A percentile compares a stretch with the other conserved stretches of the same genome.
Conservation (phyloP, 2,113 vertebrate genomes). For the Anguilla rostrata region DNA sequence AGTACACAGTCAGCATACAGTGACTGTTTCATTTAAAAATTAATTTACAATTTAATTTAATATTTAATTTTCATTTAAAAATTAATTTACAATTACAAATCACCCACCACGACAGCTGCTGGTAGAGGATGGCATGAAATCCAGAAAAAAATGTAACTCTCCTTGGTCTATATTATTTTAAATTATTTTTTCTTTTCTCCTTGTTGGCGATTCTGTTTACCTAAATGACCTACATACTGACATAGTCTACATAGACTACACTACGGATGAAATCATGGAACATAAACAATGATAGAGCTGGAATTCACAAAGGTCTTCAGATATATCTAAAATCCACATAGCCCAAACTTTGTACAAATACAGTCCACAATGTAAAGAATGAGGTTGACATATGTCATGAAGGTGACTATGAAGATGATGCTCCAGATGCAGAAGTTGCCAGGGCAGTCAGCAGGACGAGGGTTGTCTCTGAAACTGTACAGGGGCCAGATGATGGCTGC, state of each 20-base stretch:
- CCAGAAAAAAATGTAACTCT: not conserved
- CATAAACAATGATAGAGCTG: not conserved
- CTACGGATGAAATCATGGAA: not conserved
- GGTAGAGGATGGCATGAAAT: not conserved
- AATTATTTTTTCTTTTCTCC: not conserved
- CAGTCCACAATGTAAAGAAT: slow-evolving; percentile 75
- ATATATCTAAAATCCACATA: slow-evolving; percentile 54
- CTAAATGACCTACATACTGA: not conserved
- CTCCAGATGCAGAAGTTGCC: slow-evolving; percentile 61
- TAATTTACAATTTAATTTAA: not conserved
- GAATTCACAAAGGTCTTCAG: not conserved
- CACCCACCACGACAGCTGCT: not conserved
- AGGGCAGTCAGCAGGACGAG: not conserved
- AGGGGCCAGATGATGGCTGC: slow-evolving; percentile 74
- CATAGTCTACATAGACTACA: too few species aligned
- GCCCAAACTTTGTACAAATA: slow-evolving; percentile 67
- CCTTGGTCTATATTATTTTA: not conserved
- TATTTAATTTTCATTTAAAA: not conserved
- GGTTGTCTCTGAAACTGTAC: slow-evolving; percentile 58
- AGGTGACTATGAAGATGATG: slow-evolving; percentile 67
- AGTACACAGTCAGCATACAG: not conserved
- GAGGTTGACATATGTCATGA: slow-evolving; percentile 78
- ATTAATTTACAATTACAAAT: not conserved
- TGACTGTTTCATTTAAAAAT: not conserved
- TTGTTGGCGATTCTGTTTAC: not conserved